Conservation (phyloP, 2,888 invertebrate species). For the Actias luna region DNA sequence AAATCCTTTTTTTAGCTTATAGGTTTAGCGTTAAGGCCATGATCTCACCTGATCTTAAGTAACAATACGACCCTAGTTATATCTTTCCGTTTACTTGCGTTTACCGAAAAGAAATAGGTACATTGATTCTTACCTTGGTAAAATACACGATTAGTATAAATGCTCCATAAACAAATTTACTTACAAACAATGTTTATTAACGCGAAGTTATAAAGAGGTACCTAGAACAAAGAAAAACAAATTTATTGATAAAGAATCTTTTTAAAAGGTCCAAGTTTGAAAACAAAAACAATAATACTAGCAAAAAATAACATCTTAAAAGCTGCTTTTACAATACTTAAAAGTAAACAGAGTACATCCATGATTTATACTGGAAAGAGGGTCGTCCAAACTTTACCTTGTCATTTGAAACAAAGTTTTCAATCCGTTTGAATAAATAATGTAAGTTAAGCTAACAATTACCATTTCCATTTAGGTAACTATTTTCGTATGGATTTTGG, state of each 20-base stretch:
- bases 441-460: not conserved
- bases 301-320: not conserved
- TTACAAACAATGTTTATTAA: not conserved
- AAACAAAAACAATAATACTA: not conserved
- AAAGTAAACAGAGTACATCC: not conserved
- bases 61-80: too few species aligned
- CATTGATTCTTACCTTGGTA: too few species aligned
- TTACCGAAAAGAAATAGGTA: too few species aligned
- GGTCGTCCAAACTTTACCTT: not conserved
- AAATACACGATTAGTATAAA: too few species aligned
- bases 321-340: not conserved
- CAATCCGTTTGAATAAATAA: constrained; percentile 2
- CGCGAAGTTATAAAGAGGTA: not conserved
- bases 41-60: too few species aligned
- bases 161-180: too few species aligned
- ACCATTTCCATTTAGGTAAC: not conserved
- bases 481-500: not conserved
- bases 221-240: not conserved
- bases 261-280: not conserved
- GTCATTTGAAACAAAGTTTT: not conserved
- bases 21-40: too few species aligned
- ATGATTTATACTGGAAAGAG: not conserved
- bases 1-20: too few species aligned
- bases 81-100: too few species aligned
- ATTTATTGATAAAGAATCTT: not conserved